Base-by-base conservation (phyloP, 2,888 invertebrate species). In the Oxystoma pomonae region DNA sequence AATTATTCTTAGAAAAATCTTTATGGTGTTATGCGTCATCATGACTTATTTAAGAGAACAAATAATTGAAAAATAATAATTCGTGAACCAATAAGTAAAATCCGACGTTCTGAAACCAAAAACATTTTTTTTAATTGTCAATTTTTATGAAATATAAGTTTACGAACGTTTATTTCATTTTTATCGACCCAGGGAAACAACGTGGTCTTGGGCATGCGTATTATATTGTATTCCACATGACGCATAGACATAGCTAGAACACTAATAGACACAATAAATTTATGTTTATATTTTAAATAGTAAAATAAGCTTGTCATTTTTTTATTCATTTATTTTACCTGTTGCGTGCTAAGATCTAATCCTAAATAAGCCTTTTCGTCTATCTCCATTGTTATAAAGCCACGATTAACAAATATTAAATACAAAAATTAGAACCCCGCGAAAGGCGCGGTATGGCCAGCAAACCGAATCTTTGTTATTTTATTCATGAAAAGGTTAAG, bases 331-430 rank as follows among this genome's bases (percentile, higher is more conserved):
- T 53, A n/a, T 63, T 69, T 64, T 82, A 91, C 93, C 87, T 91
- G 90, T 82, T 94, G 93, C 18, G 94, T 93, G 78, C 93, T 93
- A 77, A 93, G 86, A 84, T 94, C 94, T 73, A 94, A 85, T 64
- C 93, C 93, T 74, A 94, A 84, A 83, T 88, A 93, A 71, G 88
- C 87, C 60, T 74, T 72, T 57, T 71, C 71, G 65, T 56, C 53
- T 51, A 62, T 65, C 22, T 35, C 35, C 35, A 35, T 35, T 35
- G 3, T 35, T 35, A 7, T 12, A 35, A 3, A 51, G 18, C 17
- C 35, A 18, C 20, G 12, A 51, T 55, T 55, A 55, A 51, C 2
- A 20, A 55, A 51, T 53, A 21, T 51, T 56, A 35, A 35, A 35
- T 12, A 35, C 12, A 35, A 35, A 35, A 35, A 35, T 35, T 35